Base-by-base conservation (phyloP, 2,113 vertebrate species). In the Antennarius striatus region DNA sequence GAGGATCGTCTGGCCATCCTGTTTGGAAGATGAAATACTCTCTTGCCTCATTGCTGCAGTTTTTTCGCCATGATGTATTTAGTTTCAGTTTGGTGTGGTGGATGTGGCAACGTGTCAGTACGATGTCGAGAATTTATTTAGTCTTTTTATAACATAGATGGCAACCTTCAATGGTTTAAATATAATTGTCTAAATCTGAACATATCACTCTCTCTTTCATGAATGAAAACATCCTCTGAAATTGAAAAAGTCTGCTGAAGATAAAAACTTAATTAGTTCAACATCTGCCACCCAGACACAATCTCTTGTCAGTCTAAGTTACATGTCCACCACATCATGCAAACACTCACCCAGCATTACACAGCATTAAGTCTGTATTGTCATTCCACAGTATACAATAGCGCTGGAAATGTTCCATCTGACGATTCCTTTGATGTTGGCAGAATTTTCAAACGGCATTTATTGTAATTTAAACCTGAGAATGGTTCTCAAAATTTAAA, bases 1-100 rank as follows among this genome's bases (percentile, higher is more conserved):
- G 73, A 57, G 58, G 76, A 82, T 81, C 30, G 69, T 56, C 58
- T 5, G 9, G 63, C 68, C 83, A 73, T 88, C 86, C 88, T 86
- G 86, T 87, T 87, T 83, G 72, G 73, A 73, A 43, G 58, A 80
- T 52, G 56, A 77, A 86, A 83, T 74, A 75, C 56, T 67, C 74
- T 75, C 62, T 79, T 66, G 78, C 77, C 75, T 74, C 73, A 78
- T 83, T 78, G 73, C 77, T 48, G 29, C 10, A 51, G 55, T 76
- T 71, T 30, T 43, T 65, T 67, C 49, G 40, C 53, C 1, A 12
- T 73, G 63, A 73, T 73, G 48, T 71, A 85, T 82, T 77, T 77
- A 45, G 63, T 76, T 69, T 68, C 13, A 58, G 13, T 63, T n/a
- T 7, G 13, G 54, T 10, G 42, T 74, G 56, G 56, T 55, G 68